A percentile compares a stretch with the other conserved stretches of the same genome.
phyloP scores from a whole-genome alignment of 30 jellyfish, hydroid and myxozoan species.

The Aurelia coerulea region DNA sequence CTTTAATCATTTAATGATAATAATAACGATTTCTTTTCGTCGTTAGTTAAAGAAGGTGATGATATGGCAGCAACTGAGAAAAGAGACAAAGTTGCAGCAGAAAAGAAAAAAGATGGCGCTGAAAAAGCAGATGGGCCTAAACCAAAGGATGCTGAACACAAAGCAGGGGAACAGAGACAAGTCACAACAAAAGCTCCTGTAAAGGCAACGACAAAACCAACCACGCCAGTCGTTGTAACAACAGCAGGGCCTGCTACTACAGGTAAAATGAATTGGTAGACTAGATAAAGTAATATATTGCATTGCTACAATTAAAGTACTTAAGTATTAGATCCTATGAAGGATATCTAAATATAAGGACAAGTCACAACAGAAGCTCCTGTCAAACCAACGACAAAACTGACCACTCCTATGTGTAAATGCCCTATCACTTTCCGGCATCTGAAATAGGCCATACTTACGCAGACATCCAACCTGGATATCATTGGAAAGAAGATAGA shows the following conservation, averaged over 20 bases:
- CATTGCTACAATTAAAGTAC: background rate
- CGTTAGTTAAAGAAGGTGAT: constrained; percentile 81
- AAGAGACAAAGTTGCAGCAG: constrained; percentile 57
- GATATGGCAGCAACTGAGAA: constrained; percentile 57
- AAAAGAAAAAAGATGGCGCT: constrained; percentile 39
- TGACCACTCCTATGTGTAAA: no score
- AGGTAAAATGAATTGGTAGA: background rate
- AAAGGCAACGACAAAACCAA: constrained; percentile 34
- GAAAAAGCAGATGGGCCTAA: constrained; percentile 22
- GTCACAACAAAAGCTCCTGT: constrained; percentile 44
- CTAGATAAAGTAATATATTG: background rate
- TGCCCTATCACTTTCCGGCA: no score
- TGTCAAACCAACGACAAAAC: no score
- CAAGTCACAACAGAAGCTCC: no score
- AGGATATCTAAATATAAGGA: no score
- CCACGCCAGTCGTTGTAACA: constrained; percentile 46
- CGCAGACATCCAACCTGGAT: no score
- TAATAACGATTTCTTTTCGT: background rate
- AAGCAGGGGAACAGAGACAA: constrained; percentile 35
- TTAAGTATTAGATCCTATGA: background rate
- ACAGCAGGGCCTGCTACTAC: constrained; percentile 65
- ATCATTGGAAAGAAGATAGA: no score
- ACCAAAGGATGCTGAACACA: constrained; percentile 15
- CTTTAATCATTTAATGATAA: no score
- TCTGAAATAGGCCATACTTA: no score